phyloP scores from a whole-genome alignment of 2,888 invertebrate genomes.

The Nebria brevicollis region DNA sequence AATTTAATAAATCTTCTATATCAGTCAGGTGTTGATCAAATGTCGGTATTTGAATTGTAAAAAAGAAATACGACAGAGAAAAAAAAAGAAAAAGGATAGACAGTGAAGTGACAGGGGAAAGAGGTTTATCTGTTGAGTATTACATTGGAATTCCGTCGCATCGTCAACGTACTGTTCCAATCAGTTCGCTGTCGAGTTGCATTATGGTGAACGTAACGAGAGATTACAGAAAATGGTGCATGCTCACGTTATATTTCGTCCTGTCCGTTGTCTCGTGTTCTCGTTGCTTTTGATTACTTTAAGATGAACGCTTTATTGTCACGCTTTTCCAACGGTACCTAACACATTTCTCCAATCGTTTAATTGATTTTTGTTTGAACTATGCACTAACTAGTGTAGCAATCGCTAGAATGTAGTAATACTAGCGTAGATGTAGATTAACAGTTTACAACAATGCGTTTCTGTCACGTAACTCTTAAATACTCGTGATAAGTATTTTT shows the following conservation, averaged over 20 bases:
- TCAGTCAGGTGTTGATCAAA: not conserved
- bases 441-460: not conserved
- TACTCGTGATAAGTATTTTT: not conserved
- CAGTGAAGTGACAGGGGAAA: not conserved
- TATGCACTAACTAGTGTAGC: not conserved
- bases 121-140: not conserved
- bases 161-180: constrained; percentile 13
- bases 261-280: not conserved
- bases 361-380: not conserved
- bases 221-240: constrained; percentile 15
- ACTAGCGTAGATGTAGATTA: not conserved
- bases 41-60: not conserved
- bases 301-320: not conserved
- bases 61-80: not conserved
- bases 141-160: constrained; percentile 7
- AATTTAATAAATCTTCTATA: not conserved
- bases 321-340: not conserved
- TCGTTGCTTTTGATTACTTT: not conserved
- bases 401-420: not conserved
- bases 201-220: constrained; percentile 18
- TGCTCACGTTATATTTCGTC: not conserved
- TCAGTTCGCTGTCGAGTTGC: constrained; percentile 12
- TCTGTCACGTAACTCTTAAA: not conserved
- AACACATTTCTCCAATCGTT: not conserved
- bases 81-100: not conserved